phyloP scores from a whole-genome alignment of 2,888 invertebrate species.

The Cerceris ruficornis region DNA sequence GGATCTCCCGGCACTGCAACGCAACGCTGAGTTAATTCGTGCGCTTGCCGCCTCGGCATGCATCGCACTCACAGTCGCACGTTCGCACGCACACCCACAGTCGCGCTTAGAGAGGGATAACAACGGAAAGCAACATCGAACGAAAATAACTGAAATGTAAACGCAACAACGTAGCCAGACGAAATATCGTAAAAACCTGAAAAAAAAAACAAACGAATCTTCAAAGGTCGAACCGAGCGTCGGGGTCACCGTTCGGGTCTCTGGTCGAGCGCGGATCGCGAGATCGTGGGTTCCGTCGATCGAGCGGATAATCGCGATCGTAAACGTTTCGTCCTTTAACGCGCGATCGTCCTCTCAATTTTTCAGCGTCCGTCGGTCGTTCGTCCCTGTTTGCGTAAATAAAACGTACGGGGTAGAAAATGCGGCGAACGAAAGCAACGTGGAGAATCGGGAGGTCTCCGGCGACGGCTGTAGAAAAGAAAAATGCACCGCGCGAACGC shows the following conservation, averaged over 20 bases:
- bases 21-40: conserved; percentile 71
- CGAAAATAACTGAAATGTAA: conserved; percentile 37
- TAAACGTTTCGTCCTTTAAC: too few species aligned
- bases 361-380: not conserved
- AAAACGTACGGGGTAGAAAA: conserved; percentile 7
- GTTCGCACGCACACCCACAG: conserved; percentile 43
- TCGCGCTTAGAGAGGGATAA: conserved; percentile 42
- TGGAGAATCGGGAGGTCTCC: too few species aligned
- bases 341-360: too few species aligned
- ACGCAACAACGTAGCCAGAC: not conserved
- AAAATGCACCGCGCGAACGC: too few species aligned
- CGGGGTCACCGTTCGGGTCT: too few species aligned
- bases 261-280: too few species aligned
- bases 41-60: conserved; percentile 45
- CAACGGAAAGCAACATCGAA: conserved; percentile 23
- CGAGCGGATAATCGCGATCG: too few species aligned
- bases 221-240: too few species aligned
- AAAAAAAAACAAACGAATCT: too few species aligned
- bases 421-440: conserved; percentile 9
- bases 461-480: too few species aligned
- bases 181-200: too few species aligned
- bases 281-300: too few species aligned
- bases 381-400: not conserved
- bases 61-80: conserved; percentile 61
- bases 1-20: conserved; percentile 98